Evolutionary conservation across 2,797 vertebrate genomes (phyloP), one percentile per base, ranked within the genome.

Genomic region (Mionectes olivaceus): DNA sequence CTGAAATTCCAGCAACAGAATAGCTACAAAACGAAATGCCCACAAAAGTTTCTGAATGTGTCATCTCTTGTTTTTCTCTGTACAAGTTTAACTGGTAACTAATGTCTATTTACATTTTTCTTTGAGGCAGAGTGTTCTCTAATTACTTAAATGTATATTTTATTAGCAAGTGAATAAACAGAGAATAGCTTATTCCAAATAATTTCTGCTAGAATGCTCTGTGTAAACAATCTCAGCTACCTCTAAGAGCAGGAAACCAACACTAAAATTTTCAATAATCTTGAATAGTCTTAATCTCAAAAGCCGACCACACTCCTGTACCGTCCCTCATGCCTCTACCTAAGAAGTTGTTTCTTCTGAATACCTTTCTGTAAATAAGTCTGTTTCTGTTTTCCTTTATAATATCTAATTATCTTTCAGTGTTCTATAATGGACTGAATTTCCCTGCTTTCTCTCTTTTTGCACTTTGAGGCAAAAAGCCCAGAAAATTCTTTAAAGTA

Each of bases 61-160:
- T 23, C 1, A 65, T 14, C 16, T 63, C 33, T 73, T 0, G 0
- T 9, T 64, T 79, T 64, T 53, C 11, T 17, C 32, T 55, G 41
- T 46, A 46, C 4, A 89, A 65, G 76, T 30, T 53, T 44, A 63
- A 39, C 9, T 25, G 24, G 11, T 53, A 63, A 23, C 22, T 78
- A 71, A 32, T 44, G 49, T n/a, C 13, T 46, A 8, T 43, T 79
- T 81, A 39, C 4, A 12, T 32, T 77, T 57, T 68, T 71, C 33
- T 71, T 70, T 28, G 25, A 49, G 52, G 61, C 10, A 24, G 22
- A 13, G 5, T 14, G 5, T 21, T 87, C 41, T 23, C 59, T 47
- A 49, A 59, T 82, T 79, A 63, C 49, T 70, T 56, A 55, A 79
- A 67, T 41, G 9, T 7, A 4, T 7, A 55, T 69, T 90, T 81